Evolutionary conservation across 1,140 invertebrate species (phyloP).

Genomic region (Aplysia californica): DNA sequence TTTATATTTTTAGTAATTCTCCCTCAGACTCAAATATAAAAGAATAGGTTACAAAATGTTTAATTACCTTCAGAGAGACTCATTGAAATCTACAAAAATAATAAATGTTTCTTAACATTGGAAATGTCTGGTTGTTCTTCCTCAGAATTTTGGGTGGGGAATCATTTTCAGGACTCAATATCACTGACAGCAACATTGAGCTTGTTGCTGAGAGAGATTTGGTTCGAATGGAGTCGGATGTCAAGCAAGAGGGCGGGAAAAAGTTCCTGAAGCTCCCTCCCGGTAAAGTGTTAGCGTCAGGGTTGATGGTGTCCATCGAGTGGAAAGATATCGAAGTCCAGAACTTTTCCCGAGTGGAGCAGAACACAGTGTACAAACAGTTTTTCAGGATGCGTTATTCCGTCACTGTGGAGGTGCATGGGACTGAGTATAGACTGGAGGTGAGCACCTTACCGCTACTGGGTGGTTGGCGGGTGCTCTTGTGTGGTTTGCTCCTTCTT

Average conservation of each 20-base stretch:
- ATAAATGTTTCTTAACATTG: not conserved
- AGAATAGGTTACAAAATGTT: not conserved
- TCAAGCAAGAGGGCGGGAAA: not conserved
- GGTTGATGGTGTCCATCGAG: not conserved
- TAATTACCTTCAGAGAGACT: not conserved
- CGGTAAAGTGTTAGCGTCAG: not conserved
- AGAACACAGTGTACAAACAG: slow-evolving; percentile 22
- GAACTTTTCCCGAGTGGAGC: slow-evolving; percentile 6
- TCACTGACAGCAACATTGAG: not conserved
- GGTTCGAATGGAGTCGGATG: not conserved
- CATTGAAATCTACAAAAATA: not conserved
- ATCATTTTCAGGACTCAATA: not conserved
- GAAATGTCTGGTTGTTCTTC: not conserved
- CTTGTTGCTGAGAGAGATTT: slow-evolving; percentile 4
- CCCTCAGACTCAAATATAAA: not conserved
- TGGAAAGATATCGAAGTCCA: not conserved
- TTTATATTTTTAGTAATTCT: not conserved
- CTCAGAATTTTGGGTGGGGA: slow-evolving; percentile 3
- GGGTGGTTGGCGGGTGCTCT: too few species aligned
- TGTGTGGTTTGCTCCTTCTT: too few species aligned
- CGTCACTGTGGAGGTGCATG: not conserved
- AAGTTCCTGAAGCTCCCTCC: not conserved
- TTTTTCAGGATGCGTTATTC: slow-evolving; percentile 3
- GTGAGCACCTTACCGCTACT: not conserved
- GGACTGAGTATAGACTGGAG: not conserved